Evolutionary conservation across 2,888 invertebrate genomes (phyloP).

Genomic region (Osedax frankpressi): DNA sequence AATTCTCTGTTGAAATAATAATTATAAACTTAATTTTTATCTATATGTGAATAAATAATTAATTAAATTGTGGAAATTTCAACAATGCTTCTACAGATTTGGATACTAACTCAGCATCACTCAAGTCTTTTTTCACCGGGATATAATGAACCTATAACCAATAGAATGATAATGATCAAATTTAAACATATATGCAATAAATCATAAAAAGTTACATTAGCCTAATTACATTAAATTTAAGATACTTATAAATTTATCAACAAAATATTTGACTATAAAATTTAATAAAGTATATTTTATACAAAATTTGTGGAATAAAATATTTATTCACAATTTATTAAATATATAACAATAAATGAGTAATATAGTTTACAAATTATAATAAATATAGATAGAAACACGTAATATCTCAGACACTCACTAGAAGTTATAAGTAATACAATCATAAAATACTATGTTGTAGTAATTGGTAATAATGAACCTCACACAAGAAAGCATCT

Average conservation of each 20-base stretch:
- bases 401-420: too few species aligned
- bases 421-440: too few species aligned
- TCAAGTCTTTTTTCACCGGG: conserved; percentile 62
- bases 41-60: neutral
- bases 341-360: too few species aligned
- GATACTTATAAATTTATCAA: neutral
- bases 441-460: too few species aligned
- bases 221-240: neutral
- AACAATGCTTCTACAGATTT: too few species aligned
- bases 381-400: too few species aligned
- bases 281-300: too few species aligned
- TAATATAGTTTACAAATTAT: too few species aligned
- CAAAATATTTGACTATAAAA: neutral
- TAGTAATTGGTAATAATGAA: too few species aligned
- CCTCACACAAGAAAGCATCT: too few species aligned
- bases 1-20: conserved; percentile 50
- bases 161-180: neutral
- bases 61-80: neutral
- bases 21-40: neutral
- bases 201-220: neutral
- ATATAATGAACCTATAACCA: conserved; percentile 59
- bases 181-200: neutral
- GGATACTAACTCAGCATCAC: conserved; percentile 55
- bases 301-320: too few species aligned
- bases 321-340: too few species aligned